Evolutionary conservation across 1,140 invertebrate species (phyloP).

Genomic region (Sinonovacula constricta): DNA sequence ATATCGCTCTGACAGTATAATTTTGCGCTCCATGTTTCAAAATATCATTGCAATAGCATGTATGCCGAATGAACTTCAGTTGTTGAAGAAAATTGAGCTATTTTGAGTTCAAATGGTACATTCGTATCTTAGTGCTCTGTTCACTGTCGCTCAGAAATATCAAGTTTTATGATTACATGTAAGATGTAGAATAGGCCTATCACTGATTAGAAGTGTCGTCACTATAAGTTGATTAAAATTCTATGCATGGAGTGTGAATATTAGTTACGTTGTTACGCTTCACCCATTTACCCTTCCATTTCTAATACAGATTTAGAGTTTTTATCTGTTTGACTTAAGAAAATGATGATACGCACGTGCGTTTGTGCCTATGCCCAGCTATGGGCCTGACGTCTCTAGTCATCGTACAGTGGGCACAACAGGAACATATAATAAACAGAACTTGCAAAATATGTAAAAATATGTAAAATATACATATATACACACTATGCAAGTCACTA

Average conservation of each 20-base stretch:
- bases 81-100: constrained; percentile 16
- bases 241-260: constrained; percentile 15
- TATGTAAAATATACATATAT: constrained; percentile 20
- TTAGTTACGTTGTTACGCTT: constrained; percentile 18
- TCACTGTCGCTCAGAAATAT: too few species aligned
- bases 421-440: constrained; percentile 9
- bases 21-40: constrained; percentile 18
- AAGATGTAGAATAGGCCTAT: constrained; percentile 11
- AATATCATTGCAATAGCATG: constrained; percentile 19
- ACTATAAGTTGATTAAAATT: constrained; percentile 17
- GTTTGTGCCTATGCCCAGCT: constrained; percentile 11
- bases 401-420: constrained; percentile 18
- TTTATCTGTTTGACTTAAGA: constrained; percentile 19
- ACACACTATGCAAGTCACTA: constrained; percentile 6
- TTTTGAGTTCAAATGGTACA: constrained; percentile 16
- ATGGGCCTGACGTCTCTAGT: constrained; percentile 12
- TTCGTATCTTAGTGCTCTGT: constrained; percentile 16
- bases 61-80: constrained; percentile 16
- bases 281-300: constrained; percentile 11
- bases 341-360: too few species aligned
- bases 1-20: constrained; percentile 19
- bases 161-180: constrained; percentile 20
- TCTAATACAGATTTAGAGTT: constrained; percentile 7
- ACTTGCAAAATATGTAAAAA: constrained; percentile 20
- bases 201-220: too few species aligned